Percentiles rank a stretch among this genome's conserved stretches.
Conservation (phyloP, 2,797 vertebrate species). For the Thripadectes ignobilis region DNA sequence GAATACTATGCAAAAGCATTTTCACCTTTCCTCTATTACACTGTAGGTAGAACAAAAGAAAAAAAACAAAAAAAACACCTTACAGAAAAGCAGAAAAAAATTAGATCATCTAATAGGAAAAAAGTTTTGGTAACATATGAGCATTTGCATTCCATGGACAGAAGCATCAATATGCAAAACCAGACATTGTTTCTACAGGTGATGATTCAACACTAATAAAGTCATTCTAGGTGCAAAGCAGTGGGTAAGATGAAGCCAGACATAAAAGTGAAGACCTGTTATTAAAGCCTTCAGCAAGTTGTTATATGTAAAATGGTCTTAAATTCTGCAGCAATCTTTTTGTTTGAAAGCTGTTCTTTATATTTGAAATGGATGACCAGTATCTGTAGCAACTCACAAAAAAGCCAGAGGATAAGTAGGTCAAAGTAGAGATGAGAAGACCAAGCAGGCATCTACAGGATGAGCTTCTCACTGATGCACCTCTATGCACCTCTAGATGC, state of each 20-base stretch:
- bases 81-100: neutral
- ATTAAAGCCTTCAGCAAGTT: neutral
- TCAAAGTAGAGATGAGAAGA: neutral
- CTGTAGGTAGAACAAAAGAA: neutral
- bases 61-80: neutral
- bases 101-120: neutral
- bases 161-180: neutral
- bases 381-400: neutral
- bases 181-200: neutral
- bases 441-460: neutral
- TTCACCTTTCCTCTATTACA: conserved; percentile 41
- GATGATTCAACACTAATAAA: neutral
- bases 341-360: neutral
- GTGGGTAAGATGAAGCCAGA: neutral
- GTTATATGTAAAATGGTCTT: fast-evolving
- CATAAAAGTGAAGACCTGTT: neutral
- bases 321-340: neutral
- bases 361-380: neutral
- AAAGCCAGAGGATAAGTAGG: neutral
- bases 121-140: neutral
- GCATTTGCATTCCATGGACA: neutral
- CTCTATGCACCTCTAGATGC: neutral
- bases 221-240: neutral
- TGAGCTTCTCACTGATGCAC: neutral
- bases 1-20: neutral